These are phyloP conservation scores for Drosophila equinoxialis DNA, from an alignment of 1,140 invertebrate species.

Conservation along the genomic window DNA sequence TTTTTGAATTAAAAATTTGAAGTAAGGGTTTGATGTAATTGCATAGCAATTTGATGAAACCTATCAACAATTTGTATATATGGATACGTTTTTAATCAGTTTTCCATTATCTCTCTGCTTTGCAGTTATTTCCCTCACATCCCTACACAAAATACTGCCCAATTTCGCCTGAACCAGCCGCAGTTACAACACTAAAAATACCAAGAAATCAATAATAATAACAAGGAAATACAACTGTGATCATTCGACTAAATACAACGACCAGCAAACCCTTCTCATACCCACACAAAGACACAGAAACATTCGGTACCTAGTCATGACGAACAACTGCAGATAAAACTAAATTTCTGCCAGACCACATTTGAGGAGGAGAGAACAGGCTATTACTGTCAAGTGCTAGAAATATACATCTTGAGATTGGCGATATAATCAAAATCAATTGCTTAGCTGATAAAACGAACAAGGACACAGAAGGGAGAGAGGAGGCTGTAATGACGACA, in stretches of 20 bases:
- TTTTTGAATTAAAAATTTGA: too few species aligned
- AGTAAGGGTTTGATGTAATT: too few species aligned
- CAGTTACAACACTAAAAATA: constrained; percentile 35
- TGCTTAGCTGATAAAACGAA: constrained; percentile 31
- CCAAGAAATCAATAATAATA: constrained; percentile 11
- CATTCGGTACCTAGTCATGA: constrained; percentile 38
- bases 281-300: constrained; percentile 37
- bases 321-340: constrained; percentile 36
- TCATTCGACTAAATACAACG: constrained; percentile 64
- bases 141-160: constrained; percentile 71
- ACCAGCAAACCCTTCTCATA: constrained; percentile 13
- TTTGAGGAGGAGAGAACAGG: constrained; percentile 26
- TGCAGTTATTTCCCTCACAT: constrained; percentile 52
- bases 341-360: constrained; percentile 49
- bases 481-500: constrained; percentile 77
- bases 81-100: background rate
- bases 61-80: background rate
- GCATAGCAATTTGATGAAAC: too few species aligned
- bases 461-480: constrained; percentile 18
- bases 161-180: constrained; percentile 64
- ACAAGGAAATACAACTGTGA: constrained; percentile 69
- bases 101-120: constrained; percentile 9
- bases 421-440: constrained; percentile 63
- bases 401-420: constrained; percentile 60
- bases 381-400: constrained; percentile 29